Percentiles rank a stretch among this genome's conserved stretches.
These are phyloP conservation scores for Cyprinodon diabolis DNA, from an alignment of 2,797 vertebrate species.

Conservation along the genomic window DNA sequence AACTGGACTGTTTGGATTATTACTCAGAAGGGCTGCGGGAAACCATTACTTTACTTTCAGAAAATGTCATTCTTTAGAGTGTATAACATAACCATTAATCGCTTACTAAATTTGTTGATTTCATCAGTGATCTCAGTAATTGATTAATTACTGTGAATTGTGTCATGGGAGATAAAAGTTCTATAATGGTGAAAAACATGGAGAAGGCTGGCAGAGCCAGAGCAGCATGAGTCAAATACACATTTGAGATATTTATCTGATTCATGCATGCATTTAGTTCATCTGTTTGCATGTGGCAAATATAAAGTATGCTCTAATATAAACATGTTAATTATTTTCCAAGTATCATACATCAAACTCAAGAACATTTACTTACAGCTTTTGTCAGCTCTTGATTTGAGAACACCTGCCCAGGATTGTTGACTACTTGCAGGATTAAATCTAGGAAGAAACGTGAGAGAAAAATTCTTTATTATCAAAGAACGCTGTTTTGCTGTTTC, in stretches of 20 bases:
- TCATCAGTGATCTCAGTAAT: too few species aligned
- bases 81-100: too few species aligned
- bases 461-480: neutral
- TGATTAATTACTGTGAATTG: too few species aligned
- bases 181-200: neutral
- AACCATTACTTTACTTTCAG: too few species aligned
- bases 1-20: neutral
- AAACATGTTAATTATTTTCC: neutral
- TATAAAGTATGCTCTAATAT: neutral
- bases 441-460: slow-evolving; percentile 34
- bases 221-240: neutral
- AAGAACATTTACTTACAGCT: slow-evolving; percentile 49
- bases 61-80: too few species aligned
- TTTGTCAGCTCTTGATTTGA: slow-evolving; percentile 10
- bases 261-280: neutral
- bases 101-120: too few species aligned
- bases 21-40: neutral
- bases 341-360: neutral
- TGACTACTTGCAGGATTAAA: slow-evolving; percentile 36
- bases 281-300: neutral
- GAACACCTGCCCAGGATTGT: accelerated
- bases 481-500: neutral
- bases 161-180: neutral
- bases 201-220: neutral
- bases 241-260: neutral